Conservation (phyloP, 2,888 invertebrate genomes). For the Poecilus cupreus region DNA sequence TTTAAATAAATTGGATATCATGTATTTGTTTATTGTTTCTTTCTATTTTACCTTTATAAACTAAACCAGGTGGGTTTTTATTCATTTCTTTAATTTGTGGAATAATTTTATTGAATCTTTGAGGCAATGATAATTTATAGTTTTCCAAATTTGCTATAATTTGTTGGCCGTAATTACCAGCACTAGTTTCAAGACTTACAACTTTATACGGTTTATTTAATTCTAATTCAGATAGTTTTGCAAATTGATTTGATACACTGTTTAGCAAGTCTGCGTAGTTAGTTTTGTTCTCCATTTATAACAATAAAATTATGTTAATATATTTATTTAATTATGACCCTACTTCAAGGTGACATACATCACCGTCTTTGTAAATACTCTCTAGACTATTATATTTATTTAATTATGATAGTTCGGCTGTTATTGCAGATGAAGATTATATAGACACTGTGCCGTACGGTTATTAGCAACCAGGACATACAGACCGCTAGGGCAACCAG, state of each 20-base stretch:
- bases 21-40: slow-evolving; percentile 40
- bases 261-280: slow-evolving; percentile 14
- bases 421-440: too few species aligned
- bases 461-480: too few species aligned
- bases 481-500: too few species aligned
- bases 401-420: too few species aligned
- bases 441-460: too few species aligned
- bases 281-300: slow-evolving; percentile 34
- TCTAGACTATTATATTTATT: too few species aligned
- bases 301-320: not conserved
- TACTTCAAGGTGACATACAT: too few species aligned
- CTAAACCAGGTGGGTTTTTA: slow-evolving; percentile 13
- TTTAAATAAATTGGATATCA: slow-evolving; percentile 23
- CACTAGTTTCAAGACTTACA: too few species aligned
- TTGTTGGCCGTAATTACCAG: slow-evolving; percentile 14
- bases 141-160: not conserved
- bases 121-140: slow-evolving; percentile 11
- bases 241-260: slow-evolving; percentile 1
- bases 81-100: slow-evolving; percentile 20
- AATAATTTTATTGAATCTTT: slow-evolving; percentile 31
- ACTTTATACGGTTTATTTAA: not conserved
- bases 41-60: slow-evolving; percentile 23
- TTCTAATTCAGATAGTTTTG: slow-evolving; percentile 25
- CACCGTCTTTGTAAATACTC: too few species aligned
- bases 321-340: too few species aligned